phyloP scores from a whole-genome alignment of 2,797 vertebrate species.

The Chromobotia macracanthus region DNA sequence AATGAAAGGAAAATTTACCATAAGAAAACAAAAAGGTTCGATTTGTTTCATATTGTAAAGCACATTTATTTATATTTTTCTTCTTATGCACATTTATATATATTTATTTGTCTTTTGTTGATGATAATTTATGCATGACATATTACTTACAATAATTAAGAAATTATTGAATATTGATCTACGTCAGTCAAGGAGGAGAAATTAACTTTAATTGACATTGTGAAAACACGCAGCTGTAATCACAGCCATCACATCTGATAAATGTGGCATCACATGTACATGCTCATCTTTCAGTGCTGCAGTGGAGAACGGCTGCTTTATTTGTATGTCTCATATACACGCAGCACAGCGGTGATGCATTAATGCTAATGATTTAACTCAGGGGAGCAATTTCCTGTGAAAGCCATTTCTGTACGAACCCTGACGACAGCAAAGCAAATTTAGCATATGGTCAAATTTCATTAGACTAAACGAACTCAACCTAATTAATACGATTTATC shows the following conservation, averaged over 20 bases:
- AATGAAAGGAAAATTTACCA: no score
- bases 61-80: no score
- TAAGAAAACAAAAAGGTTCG: no score
- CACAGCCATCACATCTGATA: slow-evolving; percentile 7
- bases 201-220: slow-evolving; percentile 8
- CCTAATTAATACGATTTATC: slow-evolving; percentile 21
- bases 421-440: slow-evolving; percentile 6
- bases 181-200: background rate
- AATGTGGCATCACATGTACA: background rate
- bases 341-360: slow-evolving; percentile 2
- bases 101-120: no score
- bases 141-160: no score
- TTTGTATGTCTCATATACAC: slow-evolving; percentile 35
- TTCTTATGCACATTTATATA: no score
- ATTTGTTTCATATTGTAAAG: no score
- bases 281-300: background rate
- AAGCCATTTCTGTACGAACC: slow-evolving; percentile 25
- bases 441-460: background rate
- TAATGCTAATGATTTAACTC: slow-evolving; percentile 31
- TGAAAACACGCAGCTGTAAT: slow-evolving; percentile 9
- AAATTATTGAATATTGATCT: background rate
- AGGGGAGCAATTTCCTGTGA: slow-evolving; percentile 17
- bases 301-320: background rate
- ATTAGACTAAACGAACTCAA: slow-evolving; percentile 17
- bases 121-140: no score